Conservation (phyloP, 2,113 vertebrate species). For the Eurypyga helias region DNA sequence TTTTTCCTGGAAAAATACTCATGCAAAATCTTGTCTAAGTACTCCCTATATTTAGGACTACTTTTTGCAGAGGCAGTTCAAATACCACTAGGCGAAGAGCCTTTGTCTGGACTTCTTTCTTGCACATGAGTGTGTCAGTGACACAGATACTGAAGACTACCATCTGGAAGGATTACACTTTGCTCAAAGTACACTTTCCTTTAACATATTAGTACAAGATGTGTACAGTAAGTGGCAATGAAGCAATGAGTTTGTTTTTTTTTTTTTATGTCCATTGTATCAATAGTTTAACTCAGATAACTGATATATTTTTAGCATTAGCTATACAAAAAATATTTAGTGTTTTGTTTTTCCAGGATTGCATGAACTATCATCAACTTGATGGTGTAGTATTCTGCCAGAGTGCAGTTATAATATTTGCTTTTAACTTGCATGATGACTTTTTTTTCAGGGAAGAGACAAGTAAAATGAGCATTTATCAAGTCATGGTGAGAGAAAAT, state of each 20-base stretch:
- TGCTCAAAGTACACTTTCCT: not conserved
- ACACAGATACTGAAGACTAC: not conserved
- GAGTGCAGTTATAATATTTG: not conserved
- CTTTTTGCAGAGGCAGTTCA: not conserved
- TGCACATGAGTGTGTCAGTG: too few species aligned
- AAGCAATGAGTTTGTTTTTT: not conserved
- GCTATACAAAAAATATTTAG: not conserved
- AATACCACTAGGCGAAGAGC: not conserved
- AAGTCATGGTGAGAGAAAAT: not conserved
- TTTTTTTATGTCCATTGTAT: not conserved
- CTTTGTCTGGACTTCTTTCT: not conserved
- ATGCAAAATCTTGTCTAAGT: not conserved
- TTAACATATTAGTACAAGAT: not conserved
- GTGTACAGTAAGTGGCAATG: not conserved
- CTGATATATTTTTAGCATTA: not conserved
- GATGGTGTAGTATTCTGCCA: not conserved
- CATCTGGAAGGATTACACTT: not conserved
- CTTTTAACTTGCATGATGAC: not conserved
- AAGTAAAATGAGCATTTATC: not conserved
- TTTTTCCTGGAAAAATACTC: not conserved
- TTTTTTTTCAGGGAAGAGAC: not conserved
- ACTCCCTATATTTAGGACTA: not conserved
- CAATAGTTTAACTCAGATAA: not conserved
- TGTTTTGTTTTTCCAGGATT: not conserved
- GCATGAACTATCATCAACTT: not conserved